Conservation (phyloP, 2,888 invertebrate genomes). For the Germaria angustata region DNA sequence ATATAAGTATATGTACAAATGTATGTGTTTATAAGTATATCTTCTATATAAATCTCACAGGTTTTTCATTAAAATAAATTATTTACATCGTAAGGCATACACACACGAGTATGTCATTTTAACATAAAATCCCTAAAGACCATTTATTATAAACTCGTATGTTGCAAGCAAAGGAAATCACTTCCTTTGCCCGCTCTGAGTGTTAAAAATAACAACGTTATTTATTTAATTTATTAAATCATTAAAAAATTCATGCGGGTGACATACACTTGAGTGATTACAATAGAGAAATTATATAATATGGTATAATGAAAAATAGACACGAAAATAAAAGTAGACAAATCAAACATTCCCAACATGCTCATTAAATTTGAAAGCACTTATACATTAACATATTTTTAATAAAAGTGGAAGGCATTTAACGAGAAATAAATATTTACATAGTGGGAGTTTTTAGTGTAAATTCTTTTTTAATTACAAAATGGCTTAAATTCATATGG, state of each 20-base stretch:
- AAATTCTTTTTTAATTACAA: slow-evolving; percentile 19
- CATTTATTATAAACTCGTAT: slow-evolving; percentile 17
- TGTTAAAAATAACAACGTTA: neutral
- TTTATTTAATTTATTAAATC: neutral
- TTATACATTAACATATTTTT: neutral
- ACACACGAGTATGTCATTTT: no score
- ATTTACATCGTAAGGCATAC: no score
- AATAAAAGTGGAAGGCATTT: neutral
- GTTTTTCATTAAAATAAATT: no score
- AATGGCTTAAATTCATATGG: slow-evolving; percentile 46
- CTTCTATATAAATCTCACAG: no score
- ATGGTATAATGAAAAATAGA: neutral
- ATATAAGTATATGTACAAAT: no score
- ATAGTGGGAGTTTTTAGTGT: neutral
- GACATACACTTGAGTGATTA: slow-evolving; percentile 15
- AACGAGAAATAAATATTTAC: neutral
- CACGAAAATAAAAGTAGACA: neutral
- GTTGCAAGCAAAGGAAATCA: neutral
- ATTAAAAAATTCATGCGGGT: slow-evolving; percentile 22
- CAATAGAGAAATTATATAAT: slow-evolving; percentile 5
- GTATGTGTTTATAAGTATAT: no score
- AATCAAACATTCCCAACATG: neutral
- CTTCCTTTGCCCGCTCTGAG: neutral
- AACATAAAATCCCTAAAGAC: slow-evolving; percentile 4
- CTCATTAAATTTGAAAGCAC: slow-evolving; percentile 4